Base-by-base conservation (phyloP, 2,888 invertebrate species). In the Epiblema foenella region DNA sequence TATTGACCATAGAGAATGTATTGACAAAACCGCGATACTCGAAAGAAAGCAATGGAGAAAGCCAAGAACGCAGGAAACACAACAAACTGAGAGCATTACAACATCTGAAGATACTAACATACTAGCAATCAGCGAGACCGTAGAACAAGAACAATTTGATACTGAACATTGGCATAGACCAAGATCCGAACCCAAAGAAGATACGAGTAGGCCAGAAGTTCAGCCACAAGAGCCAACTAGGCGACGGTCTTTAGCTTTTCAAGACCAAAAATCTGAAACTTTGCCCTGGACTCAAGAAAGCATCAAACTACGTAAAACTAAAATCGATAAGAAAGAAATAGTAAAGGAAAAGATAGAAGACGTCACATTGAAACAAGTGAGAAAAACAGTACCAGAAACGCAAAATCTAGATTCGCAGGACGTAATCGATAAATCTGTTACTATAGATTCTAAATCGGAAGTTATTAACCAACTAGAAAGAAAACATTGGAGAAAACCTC, bases 231-330 rank as follows among this genome's bases (percentile, higher is more conserved):
- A 66, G 33, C 29, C 42, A 62, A 37, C 59, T 15, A 59, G 57
- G 37, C 37, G 66, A 20, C 68, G 37, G 7, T 63, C 74, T 29
- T 74, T 75, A 78, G 67, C 65, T 59, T 57, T 73, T n/a, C 74
- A 74, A 68, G 82, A 83, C 73, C 85, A 87, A 68, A 82, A 78
- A 74, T 84, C 83, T 79, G 89, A 85, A 89, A 88, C 83, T 76
- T 89, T 81, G 82, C 95, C 82, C 68, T 95, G 83, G 95, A 96
- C 95, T 2, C 94, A 96, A 79, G 95, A 96, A 85, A 93, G 94
- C 75, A 93, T 95, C 17, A 92, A 94, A 78, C 81, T 95, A 76
- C 93, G 94, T 77, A 95, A 95, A 2, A 92, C 95, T 0, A 95
- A 95, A 77, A 93, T 94, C 60, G 93, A 95, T 75, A 94, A 94